phyloP scores from a whole-genome alignment of 2,113 vertebrate species.

The Strigops habroptila region DNA sequence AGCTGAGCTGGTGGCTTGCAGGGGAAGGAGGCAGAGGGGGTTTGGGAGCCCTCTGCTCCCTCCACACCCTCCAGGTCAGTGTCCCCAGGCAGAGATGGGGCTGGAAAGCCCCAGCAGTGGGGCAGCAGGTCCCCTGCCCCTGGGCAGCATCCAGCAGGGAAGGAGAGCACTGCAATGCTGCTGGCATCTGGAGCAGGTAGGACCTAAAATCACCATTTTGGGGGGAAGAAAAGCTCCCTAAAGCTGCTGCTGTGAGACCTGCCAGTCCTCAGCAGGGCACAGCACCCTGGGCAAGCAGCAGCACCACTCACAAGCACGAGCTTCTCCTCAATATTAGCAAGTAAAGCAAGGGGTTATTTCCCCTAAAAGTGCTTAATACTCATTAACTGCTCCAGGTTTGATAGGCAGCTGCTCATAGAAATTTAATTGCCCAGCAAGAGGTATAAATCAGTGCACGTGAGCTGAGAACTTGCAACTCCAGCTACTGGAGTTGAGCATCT shows the following conservation, averaged over 20 bases:
- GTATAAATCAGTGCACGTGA: background rate
- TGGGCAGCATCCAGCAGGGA: background rate
- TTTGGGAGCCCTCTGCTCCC: background rate
- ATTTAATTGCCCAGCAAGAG: background rate
- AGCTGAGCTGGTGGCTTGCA: background rate
- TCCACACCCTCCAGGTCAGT: rapidly evolving
- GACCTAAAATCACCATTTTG: background rate
- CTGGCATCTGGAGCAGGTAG: background rate
- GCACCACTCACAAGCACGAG: rapidly evolving
- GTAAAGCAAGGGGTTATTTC: background rate
- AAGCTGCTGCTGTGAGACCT: rapidly evolving
- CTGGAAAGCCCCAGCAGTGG: rapidly evolving
- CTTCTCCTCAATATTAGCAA: background rate
- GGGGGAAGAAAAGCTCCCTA: background rate
- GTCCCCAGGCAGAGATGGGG: rapidly evolving
- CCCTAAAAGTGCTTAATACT: background rate
- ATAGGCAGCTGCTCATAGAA: background rate
- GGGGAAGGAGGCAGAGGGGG: background rate
- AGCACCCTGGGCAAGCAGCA: background rate
- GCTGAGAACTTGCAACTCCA: background rate
- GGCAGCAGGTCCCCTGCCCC: background rate
- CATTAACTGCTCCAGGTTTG: slow-evolving; percentile 23
- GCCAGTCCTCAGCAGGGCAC: background rate
- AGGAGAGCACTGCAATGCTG: background rate
- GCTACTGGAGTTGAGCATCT: background rate